Conservation (phyloP, 2,113 vertebrate genomes). For the Rynchops niger region DNA sequence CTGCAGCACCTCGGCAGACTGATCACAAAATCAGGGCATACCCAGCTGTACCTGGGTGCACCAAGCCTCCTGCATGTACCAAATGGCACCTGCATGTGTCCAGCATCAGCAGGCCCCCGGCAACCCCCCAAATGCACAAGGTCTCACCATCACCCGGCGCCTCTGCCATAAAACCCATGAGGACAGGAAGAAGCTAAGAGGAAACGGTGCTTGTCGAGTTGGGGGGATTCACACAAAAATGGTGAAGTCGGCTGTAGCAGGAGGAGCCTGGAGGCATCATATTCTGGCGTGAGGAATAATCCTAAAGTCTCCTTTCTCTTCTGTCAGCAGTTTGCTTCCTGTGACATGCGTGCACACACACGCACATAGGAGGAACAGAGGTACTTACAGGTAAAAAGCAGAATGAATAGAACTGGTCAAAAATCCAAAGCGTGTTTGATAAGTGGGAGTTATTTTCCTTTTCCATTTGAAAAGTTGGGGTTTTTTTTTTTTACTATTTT, state of each 20-base stretch:
- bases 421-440: not conserved
- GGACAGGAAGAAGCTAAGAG: not conserved
- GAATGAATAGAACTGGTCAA: not conserved
- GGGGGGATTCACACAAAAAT: not conserved
- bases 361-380: not conserved
- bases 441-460: not conserved
- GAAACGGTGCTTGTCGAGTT: not conserved
- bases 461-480: not conserved
- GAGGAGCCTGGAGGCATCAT: not conserved
- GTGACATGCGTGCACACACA: rapidly evolving
- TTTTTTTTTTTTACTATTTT: not conserved
- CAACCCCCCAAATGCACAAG: no score
- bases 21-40: not conserved
- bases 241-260: not conserved
- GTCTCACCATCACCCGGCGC: no score
- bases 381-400: not conserved
- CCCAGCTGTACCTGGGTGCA: not conserved
- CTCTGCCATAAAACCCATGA: not conserved
- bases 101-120: no score
- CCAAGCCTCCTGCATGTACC: not conserved
- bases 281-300: not conserved
- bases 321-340: not conserved
- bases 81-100: rapidly evolving
- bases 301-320: not conserved
- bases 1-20: not conserved